A percentile compares a stretch with the other conserved stretches of the same genome.
These are phyloP conservation scores for Aplidium turbinatum DNA, from an alignment of 23 tunicate genomes.

Conservation along the genomic window DNA sequence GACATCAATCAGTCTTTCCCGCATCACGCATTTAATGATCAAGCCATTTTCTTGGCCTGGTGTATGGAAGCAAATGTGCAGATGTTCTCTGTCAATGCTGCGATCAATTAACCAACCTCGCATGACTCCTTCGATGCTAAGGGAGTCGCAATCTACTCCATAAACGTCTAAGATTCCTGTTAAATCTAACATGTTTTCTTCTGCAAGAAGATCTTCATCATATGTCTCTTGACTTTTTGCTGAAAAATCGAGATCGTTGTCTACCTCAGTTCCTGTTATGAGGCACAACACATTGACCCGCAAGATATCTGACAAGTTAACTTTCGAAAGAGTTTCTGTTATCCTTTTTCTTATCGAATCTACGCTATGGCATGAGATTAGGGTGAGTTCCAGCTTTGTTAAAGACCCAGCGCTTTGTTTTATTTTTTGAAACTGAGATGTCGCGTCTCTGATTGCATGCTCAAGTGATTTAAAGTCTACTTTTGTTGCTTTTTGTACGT, in stretches of 20 bases:
- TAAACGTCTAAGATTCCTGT: constrained; percentile 50
- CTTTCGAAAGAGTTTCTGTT: constrained; percentile 15
- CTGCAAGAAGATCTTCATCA: not conserved
- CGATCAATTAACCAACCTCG: constrained; percentile 65
- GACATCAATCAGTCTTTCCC: constrained; percentile 50
- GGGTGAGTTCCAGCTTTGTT: constrained; percentile 59
- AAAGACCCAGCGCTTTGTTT: constrained; percentile 36
- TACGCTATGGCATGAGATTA: constrained; percentile 33
- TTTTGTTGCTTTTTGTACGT: not conserved
- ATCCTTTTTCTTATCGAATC: not conserved
- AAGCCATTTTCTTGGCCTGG: constrained; percentile 2
- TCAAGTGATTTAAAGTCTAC: constrained; percentile 27
- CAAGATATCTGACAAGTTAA: constrained; percentile 43
- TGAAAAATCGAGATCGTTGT: not conserved
- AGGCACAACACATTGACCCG: constrained; percentile 43
- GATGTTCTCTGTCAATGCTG: constrained; percentile 72
- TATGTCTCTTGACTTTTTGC: not conserved
- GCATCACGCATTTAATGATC: constrained; percentile 65
- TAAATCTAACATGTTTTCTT: constrained; percentile 13
- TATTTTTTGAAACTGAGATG: constrained; percentile 56
- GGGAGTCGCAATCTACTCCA: constrained; percentile 35
- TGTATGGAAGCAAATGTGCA: constrained; percentile 39
- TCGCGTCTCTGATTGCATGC: constrained; percentile 49
- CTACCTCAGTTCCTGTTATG: not conserved
- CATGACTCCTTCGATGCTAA: constrained; percentile 44